Conservation (phyloP, 2,888 invertebrate genomes). For the Drosophila trichaetosa region DNA sequence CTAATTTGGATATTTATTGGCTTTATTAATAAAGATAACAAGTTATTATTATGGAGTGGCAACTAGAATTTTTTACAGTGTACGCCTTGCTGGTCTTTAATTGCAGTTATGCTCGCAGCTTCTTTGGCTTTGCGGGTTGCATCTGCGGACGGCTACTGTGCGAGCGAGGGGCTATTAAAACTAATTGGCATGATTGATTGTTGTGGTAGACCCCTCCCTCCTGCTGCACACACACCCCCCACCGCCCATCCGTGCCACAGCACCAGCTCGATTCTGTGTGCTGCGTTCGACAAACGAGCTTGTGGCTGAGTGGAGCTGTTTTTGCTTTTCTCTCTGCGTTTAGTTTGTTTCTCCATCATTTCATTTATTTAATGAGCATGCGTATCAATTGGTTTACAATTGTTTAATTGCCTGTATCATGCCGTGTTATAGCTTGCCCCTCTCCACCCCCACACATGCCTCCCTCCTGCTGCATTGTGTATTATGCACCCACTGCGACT, state of each 20-base stretch:
- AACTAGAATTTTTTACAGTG: background rate
- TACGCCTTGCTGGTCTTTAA: conserved; percentile 39
- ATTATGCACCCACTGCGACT: conserved; percentile 7
- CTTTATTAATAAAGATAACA: too few relatives aligned
- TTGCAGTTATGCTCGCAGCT: conserved; percentile 41
- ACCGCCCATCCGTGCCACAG: too few relatives aligned
- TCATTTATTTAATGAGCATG: conserved; percentile 74
- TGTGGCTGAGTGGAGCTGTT: conserved; percentile 28
- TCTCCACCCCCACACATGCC: background rate
- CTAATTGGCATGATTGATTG: conserved; percentile 75
- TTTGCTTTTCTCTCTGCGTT: conserved; percentile 54
- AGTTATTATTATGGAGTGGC: background rate
- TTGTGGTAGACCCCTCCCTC: conserved; percentile 30
- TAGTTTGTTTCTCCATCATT: conserved; percentile 66
- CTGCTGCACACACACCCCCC: background rate
- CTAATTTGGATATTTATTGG: background rate
- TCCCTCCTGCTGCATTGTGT: background rate
- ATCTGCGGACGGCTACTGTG: conserved; percentile 57
- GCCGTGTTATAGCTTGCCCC: conserved; percentile 57
- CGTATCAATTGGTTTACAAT: conserved; percentile 73
- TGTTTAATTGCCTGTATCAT: conserved; percentile 71
- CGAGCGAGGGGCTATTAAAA: conserved; percentile 64
- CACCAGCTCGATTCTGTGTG: background rate
- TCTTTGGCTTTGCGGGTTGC: conserved; percentile 42
- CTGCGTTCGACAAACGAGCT: conserved; percentile 1